Evolutionary conservation across 1,140 invertebrate species (phyloP).

Genomic region (Ceratosolen solmsi): DNA sequence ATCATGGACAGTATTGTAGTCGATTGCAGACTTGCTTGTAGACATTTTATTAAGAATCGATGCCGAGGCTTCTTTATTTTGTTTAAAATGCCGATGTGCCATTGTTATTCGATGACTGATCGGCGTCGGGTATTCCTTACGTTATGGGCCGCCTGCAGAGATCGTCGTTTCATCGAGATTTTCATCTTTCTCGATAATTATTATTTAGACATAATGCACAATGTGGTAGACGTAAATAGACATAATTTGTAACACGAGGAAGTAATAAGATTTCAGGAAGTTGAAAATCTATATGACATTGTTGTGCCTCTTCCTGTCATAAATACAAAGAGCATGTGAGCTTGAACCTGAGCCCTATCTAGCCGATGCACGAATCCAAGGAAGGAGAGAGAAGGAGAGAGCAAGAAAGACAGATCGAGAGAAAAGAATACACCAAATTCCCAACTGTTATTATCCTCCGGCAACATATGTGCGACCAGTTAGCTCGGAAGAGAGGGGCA

Average conservation of each 20-base stretch:
- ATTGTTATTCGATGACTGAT: neutral
- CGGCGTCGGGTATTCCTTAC: neutral
- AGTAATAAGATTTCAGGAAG: constrained; percentile 23
- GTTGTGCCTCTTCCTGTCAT: neutral
- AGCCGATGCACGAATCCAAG: neutral
- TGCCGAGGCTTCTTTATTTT: too few relatives aligned
- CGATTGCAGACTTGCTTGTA: too few relatives aligned
- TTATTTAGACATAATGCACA: neutral
- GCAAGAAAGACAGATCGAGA: too few relatives aligned
- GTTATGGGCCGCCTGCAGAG: neutral
- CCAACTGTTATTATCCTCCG: neutral
- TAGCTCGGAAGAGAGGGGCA: neutral
- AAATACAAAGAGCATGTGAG: neutral
- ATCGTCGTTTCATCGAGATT: neutral
- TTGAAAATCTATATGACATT: constrained; percentile 9
- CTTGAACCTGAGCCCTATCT: neutral
- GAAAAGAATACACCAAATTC: neutral
- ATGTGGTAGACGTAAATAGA: neutral
- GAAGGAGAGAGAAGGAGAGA: neutral
- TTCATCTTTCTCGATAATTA: neutral
- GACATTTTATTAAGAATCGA: too few relatives aligned
- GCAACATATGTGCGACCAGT: neutral
- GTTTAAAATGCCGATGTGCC: neutral
- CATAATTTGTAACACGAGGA: neutral
- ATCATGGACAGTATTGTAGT: too few relatives aligned